Evolutionary conservation across 2,888 invertebrate genomes (phyloP).

Genomic region (Pachymerium ferrugineum): DNA sequence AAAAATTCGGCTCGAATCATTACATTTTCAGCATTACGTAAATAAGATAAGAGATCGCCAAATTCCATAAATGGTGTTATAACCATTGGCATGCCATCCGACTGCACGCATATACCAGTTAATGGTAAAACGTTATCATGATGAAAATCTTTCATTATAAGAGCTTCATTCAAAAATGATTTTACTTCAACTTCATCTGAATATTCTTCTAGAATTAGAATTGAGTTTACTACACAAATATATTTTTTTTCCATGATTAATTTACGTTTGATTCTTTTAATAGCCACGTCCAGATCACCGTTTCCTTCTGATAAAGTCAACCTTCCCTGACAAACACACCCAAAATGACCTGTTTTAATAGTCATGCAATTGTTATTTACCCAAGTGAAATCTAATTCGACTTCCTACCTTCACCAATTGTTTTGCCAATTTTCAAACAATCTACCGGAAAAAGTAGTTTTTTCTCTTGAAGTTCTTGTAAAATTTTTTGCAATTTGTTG

Average conservation of each 20-base stretch:
- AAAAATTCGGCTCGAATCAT: conserved; percentile 35
- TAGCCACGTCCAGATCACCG: conserved; percentile 44
- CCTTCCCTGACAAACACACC: conserved; percentile 46
- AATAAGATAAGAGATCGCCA: conserved; percentile 50
- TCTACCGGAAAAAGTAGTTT: conserved; percentile 46
- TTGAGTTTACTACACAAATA: not conserved
- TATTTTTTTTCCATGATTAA: not conserved
- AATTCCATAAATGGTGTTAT: conserved; percentile 53
- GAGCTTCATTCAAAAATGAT: conserved; percentile 52
- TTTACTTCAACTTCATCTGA: conserved; percentile 40
- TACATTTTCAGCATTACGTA: conserved; percentile 47
- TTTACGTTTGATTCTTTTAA: conserved; percentile 44
- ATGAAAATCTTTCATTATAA: conserved; percentile 53
- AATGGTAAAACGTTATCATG: conserved; percentile 52
- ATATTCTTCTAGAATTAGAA: conserved; percentile 32
- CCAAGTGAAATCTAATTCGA: too few relatives aligned
- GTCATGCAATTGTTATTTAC: too few relatives aligned
- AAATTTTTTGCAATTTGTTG: conserved; percentile 36
- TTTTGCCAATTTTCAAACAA: conserved; percentile 44
- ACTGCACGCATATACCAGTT: conserved; percentile 50
- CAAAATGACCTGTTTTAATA: conserved; percentile 45
- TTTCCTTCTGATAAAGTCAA: conserved; percentile 44
- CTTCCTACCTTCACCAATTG: conserved; percentile 46
- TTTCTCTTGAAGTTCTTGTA: conserved; percentile 42
- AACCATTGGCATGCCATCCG: conserved; percentile 51